Evolutionary conservation across 2,113 vertebrate species (phyloP).

Genomic region (Dolichotis patagonum): DNA sequence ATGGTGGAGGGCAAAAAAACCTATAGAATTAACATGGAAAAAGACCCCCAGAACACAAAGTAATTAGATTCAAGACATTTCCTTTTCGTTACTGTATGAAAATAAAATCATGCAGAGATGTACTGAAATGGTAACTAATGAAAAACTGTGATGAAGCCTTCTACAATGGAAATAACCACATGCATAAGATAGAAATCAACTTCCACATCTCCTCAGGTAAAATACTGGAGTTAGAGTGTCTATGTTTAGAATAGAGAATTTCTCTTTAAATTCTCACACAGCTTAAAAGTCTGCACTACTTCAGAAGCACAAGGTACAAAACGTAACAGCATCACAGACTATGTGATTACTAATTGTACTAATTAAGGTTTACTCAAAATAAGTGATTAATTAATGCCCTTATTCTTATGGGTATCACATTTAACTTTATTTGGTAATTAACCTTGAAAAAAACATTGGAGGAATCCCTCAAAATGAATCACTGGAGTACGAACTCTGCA

Average conservation of each 20-base stretch:
- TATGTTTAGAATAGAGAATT: not conserved
- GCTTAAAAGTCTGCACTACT: not conserved
- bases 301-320: not conserved
- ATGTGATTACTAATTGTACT: slow-evolving; percentile 18
- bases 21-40: slow-evolving; percentile 84
- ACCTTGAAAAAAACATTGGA: slow-evolving; percentile 32
- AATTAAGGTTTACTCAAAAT: slow-evolving; percentile 23
- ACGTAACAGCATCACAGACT: not conserved
- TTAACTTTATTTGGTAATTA: slow-evolving; percentile 44
- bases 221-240: not conserved
- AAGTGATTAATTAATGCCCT: slow-evolving; percentile 10
- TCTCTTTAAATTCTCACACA: not conserved
- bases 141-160: slow-evolving; percentile 3
- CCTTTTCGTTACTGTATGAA: not conserved
- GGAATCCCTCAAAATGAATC: not conserved
- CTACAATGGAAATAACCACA: not conserved
- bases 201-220: slow-evolving; percentile 31
- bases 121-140: not conserved
- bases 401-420: not conserved
- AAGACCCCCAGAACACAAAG: not conserved
- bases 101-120: slow-evolving; percentile 15
- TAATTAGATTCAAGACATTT: slow-evolving; percentile 63
- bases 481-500: not conserved
- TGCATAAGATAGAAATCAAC: not conserved
- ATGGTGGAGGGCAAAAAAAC: slow-evolving; percentile 99